These are phyloP conservation scores for Ciconia nigra DNA, from an alignment of 2,797 vertebrate genomes.

Conservation along the genomic window DNA sequence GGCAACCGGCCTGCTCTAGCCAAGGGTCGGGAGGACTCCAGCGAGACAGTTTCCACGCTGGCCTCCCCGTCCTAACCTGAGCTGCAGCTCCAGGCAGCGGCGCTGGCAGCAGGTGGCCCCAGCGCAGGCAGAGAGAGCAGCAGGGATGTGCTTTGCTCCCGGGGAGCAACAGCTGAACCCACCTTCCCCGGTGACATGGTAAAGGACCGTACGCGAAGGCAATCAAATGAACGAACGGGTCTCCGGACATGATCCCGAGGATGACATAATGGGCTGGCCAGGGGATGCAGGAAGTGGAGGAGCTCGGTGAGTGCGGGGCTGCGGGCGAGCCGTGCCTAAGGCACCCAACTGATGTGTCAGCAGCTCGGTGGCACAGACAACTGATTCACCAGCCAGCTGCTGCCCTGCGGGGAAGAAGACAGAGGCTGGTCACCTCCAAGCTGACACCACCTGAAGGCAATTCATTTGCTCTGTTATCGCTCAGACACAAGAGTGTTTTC, in stretches of 20 bases:
- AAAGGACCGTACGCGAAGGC: background rate
- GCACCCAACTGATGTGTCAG: background rate
- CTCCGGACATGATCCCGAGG: background rate
- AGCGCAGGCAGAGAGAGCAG: background rate
- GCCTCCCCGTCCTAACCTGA: background rate
- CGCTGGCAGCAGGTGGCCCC: background rate
- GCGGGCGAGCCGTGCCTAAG: background rate
- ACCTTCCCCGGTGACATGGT: background rate
- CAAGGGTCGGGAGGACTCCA: background rate
- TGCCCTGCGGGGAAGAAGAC: conserved; percentile 69
- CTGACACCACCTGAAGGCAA: conserved; percentile 72
- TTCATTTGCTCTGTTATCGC: conserved; percentile 52
- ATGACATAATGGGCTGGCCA: background rate
- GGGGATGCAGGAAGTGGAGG: background rate
- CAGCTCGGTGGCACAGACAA: conserved; percentile 75
- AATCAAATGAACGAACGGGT: background rate
- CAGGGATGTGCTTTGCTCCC: background rate
- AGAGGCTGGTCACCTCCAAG: conserved; percentile 52
- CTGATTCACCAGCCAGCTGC: conserved; percentile 52
- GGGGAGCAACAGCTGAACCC: background rate
- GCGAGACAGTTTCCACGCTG: background rate
- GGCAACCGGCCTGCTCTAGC: background rate
- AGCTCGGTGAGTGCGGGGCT: background rate
- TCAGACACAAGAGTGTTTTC: conserved; percentile 63
- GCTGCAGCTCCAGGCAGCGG: background rate